Percentiles rank a stretch among this genome's conserved stretches.
Evolutionary conservation across 1,140 invertebrate genomes (phyloP).

Genomic region (Meloidogyne chitwoodi): DNA sequence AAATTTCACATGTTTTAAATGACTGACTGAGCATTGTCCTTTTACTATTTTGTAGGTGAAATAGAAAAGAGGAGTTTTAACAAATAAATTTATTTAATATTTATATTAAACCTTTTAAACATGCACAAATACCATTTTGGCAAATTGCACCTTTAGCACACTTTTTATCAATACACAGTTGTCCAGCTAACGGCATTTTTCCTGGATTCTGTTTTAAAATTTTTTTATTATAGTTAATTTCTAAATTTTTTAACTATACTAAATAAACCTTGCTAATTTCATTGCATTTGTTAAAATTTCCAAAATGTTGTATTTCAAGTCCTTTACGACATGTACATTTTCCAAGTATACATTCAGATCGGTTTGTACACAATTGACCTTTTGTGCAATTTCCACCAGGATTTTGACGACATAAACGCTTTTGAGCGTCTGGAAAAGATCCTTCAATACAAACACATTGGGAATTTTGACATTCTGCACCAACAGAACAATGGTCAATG

Average conservation of each 20-base stretch:
- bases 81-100: neutral
- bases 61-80: neutral
- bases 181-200: constrained; percentile 40
- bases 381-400: constrained; percentile 32
- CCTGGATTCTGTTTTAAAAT: constrained; percentile 46
- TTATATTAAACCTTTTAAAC: constrained; percentile 3
- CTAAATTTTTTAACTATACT: no score
- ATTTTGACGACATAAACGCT: constrained; percentile 31
- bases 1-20: no score
- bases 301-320: neutral
- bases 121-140: constrained; percentile 9
- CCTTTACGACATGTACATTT: constrained; percentile 33
- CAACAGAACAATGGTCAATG: constrained; percentile 32
- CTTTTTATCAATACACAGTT: constrained; percentile 27
- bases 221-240: no score
- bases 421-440: constrained; percentile 8
- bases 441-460: constrained; percentile 37
- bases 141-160: neutral
- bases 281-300: constrained; percentile 8
- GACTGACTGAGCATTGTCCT: constrained; percentile 1
- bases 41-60: neutral
- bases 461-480: constrained; percentile 32
- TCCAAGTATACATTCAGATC: constrained; percentile 29
- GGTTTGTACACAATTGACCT: constrained; percentile 34
- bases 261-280: neutral